Base-by-base conservation (phyloP, 2,797 vertebrate genomes). In the Aeoliscus strigatus region DNA sequence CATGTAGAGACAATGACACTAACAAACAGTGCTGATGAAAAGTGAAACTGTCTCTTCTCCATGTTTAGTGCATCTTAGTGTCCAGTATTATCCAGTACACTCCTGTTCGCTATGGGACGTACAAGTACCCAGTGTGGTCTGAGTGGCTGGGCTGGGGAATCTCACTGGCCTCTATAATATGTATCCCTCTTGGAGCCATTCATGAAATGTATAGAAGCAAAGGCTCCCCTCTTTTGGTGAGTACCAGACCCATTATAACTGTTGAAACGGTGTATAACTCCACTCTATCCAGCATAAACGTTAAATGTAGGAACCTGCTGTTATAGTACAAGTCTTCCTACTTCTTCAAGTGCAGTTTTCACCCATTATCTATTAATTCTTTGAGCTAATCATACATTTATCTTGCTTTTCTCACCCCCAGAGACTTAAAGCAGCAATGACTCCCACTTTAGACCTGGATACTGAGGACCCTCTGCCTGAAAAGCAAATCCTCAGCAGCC, bases 161-260 rank as follows among this genome's bases (percentile, higher is more conserved):
- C 29, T 84, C 85, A 10, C 62, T 90, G 27, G 31, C 81, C 59
- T 88, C 87, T 25, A 73, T 90, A 3, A 48, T 87, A 18, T 90
- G 88, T 82, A 87, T 90, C 38, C 88, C 88, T 1, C 51, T 88
- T 8, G 84, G 85, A 45, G 86, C 84, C 8, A 29, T 82, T 34
- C 88, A 90, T 5, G 87, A 89, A 55, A 41, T 90, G 18, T 82
- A 16, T 30, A 70, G 30, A 11, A 76, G 57, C 30, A 64, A 87
- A 69, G 88, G 88, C 16, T 76, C 86, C 11, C 4, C 88, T 37
- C 37, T 73, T 18, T 73, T 86, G 75, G 88, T 89, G 51, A 66
- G 69, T 9, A 14, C 14, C 14, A 17, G 6, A 31, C 4, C 27
- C 11, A 32, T 21, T 16, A 28, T 36, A 12, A 46, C 3, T 45